Conservation (phyloP, 2,797 vertebrate genomes). For the Poeciliopsis infans region DNA sequence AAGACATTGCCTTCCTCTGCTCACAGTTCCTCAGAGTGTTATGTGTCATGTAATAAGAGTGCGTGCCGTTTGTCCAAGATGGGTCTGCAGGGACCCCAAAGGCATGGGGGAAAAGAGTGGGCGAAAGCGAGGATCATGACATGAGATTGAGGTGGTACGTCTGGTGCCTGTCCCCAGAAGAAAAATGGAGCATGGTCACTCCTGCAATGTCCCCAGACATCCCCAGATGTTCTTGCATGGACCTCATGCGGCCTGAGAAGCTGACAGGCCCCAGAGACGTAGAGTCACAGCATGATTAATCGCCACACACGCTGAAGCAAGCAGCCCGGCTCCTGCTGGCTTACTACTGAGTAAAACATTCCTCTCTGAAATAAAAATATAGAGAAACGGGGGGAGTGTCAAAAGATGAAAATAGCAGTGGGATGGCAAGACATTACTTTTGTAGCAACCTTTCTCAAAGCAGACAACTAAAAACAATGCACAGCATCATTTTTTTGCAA, state of each 20-base stretch:
- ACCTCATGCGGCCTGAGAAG: constrained; percentile 68
- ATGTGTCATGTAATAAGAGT: constrained; percentile 71
- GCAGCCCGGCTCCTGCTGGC: constrained; percentile 39
- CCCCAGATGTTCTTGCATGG: constrained; percentile 68
- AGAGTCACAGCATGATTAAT: constrained; percentile 80
- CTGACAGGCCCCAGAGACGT: constrained; percentile 72
- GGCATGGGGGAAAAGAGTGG: background rate
- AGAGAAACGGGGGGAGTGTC: background rate
- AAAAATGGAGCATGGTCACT: constrained; percentile 62
- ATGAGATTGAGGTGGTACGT: constrained; percentile 65
- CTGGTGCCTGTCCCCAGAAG: constrained; percentile 71
- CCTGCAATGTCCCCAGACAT: constrained; percentile 60
- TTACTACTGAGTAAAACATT: constrained; percentile 39
- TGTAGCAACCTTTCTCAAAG: background rate
- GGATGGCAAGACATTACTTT: background rate
- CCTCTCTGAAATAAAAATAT: constrained; percentile 6
- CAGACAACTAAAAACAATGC: background rate
- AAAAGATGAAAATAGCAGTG: background rate
- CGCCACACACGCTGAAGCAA: constrained; percentile 65
- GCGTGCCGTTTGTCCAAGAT: constrained; percentile 58
- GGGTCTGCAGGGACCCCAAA: constrained; percentile 63
- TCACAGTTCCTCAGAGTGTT: constrained; percentile 64
- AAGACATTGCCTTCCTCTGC: constrained; percentile 57
- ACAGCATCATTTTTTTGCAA: background rate
- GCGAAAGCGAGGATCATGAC: constrained; percentile 25